Base-by-base conservation (phyloP, 2,797 vertebrate genomes). In the Oreonectes daqikongensis region DNA sequence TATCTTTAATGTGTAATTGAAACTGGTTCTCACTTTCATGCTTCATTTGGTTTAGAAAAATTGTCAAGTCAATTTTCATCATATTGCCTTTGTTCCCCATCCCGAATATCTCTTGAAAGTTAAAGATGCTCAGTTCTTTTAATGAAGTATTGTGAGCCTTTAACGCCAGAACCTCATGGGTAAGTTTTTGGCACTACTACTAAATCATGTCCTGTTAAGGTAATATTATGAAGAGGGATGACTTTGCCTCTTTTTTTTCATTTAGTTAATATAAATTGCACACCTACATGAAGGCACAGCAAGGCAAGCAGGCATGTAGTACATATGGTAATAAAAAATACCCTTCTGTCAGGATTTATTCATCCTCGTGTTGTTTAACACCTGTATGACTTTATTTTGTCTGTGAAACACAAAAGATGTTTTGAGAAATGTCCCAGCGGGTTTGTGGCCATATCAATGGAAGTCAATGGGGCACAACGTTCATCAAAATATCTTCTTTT, bases 1-100 rank as follows among this genome's bases (percentile, higher is more conserved):
- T 75, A 80, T 82, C 71, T 55, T 44, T 11, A 8, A 59, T 14
- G 14, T 20, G 32, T 52, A 59, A 75, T 68, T 80, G 67, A 79
- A 80, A 75, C 66, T 64, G 65, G 74, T 30, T 40, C 68, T 66
- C 42, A 20, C 22, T 68, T 75, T 71, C 5, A 42, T 15, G 40
- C 26, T 68, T 72, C 18, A 57, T 18, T 50, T 72, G 30, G 24
- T 53, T 50, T 26, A 5, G 66, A n/a, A 18, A 50, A 66, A 50
- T 42, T 17, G 28, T 24, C 20, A 9, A 59, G 44, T 52, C 0
- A 0, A 11, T 52, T 48, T 52, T 20, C 42, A 1, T 22, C 26
- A 20, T 14, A 61, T 50, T 57, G 3, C 32, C 40, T 50, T 46
- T 50, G n/a, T 22, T 79, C 46, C 11, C 4, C 28, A n/a, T 52